These are phyloP conservation scores for Anodontia alba DNA, from an alignment of 2,888 invertebrate species.

Conservation along the genomic window DNA sequence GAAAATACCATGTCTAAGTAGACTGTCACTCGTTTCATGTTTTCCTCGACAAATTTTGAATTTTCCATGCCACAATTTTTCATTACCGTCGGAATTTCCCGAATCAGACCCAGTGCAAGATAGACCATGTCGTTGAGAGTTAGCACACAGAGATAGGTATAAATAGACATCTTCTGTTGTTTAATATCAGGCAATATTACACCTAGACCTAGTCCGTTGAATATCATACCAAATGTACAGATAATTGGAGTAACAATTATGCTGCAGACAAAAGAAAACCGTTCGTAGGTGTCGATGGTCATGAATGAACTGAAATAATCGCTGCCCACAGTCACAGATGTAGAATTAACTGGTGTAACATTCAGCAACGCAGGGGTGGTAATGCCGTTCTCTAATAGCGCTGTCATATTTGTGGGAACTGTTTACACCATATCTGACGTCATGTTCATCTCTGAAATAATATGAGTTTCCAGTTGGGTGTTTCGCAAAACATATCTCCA, in stretches of 20 bases:
- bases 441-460: too few species aligned
- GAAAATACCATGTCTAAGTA: slow-evolving; percentile 48
- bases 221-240: slow-evolving; percentile 42
- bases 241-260: slow-evolving; percentile 34
- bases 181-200: slow-evolving; percentile 41
- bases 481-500: too few species aligned
- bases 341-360: neutral
- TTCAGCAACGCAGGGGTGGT: neutral
- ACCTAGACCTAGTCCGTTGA: slow-evolving; percentile 40
- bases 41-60: slow-evolving; percentile 42
- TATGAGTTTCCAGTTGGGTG: too few species aligned
- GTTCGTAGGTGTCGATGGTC: slow-evolving; percentile 29
- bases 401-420: too few species aligned
- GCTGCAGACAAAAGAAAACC: slow-evolving; percentile 36
- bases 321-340: neutral
- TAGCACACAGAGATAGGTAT: slow-evolving; percentile 40
- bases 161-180: slow-evolving; percentile 43
- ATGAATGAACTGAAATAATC: neutral
- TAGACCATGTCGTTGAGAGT: slow-evolving; percentile 44
- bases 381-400: too few species aligned
- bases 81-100: slow-evolving; percentile 39
- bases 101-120: slow-evolving; percentile 33
- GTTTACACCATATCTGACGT: too few species aligned
- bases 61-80: slow-evolving; percentile 21
- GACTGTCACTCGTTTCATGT: slow-evolving; percentile 48